These are phyloP conservation scores for Crocallis elinguaria DNA, from an alignment of 2,888 invertebrate genomes.

Conservation along the genomic window DNA sequence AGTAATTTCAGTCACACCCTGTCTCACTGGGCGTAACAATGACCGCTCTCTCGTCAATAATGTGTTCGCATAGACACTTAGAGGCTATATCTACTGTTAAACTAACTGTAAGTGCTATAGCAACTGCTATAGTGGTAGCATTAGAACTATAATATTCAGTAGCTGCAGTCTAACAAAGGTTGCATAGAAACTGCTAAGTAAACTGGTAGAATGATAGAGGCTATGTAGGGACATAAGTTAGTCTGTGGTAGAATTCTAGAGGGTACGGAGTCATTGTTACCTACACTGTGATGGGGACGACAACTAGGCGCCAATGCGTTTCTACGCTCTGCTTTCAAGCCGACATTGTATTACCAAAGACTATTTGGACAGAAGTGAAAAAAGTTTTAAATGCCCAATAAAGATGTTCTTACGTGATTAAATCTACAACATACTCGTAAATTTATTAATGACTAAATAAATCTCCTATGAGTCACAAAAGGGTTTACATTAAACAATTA, in stretches of 20 bases:
- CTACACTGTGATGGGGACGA: conserved; percentile 19
- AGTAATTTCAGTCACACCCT: conserved; percentile 8
- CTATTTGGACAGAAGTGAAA: conserved; percentile 1
- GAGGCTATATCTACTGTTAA: background rate
- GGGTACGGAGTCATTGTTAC: background rate
- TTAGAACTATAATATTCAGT: background rate
- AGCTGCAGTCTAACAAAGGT: background rate
- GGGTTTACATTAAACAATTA: background rate
- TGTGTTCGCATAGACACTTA: background rate
- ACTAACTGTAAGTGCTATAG: background rate
- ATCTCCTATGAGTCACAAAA: background rate
- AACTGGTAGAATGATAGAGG: background rate
- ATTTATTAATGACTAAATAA: background rate
- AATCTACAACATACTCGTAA: background rate
- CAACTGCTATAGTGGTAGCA: background rate
- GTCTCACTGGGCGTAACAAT: conserved; percentile 1
- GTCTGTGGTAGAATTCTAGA: background rate
- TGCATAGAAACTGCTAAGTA: background rate
- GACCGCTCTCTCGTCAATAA: conserved; percentile 16
- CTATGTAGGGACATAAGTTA: background rate
- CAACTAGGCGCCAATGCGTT: conserved; percentile 49
- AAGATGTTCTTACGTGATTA: background rate
- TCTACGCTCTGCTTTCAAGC: conserved; percentile 47
- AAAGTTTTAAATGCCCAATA: background rate
- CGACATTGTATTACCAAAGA: conserved; percentile 32